These are phyloP conservation scores for Automeris io DNA, from an alignment of 2,888 invertebrate species.

Conservation along the genomic window DNA sequence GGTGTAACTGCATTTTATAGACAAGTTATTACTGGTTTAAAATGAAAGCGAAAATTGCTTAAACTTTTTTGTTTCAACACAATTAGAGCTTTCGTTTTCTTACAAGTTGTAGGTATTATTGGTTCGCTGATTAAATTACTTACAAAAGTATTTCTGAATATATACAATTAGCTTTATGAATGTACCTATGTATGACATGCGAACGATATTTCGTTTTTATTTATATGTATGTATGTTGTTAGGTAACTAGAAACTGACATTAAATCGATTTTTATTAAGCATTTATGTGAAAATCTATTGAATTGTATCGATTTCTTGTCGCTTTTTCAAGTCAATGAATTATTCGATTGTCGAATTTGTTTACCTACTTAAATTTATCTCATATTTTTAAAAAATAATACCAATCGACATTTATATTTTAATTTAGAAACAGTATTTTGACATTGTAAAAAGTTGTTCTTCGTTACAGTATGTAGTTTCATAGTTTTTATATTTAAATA, in stretches of 20 bases:
- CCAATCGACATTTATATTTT: slow-evolving; percentile 48
- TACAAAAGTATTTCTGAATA: slow-evolving; percentile 34
- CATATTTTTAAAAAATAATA: slow-evolving; percentile 49
- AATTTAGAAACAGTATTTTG: slow-evolving; percentile 67
- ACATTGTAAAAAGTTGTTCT: slow-evolving; percentile 54
- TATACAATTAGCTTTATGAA: slow-evolving; percentile 55
- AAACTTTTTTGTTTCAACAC: not conserved
- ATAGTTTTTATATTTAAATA: slow-evolving; percentile 60
- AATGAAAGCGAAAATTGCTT: not conserved
- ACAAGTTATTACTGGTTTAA: not conserved
- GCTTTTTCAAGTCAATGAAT: slow-evolving; percentile 51
- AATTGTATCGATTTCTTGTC: slow-evolving; percentile 41
- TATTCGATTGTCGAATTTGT: slow-evolving; percentile 42
- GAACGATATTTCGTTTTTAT: slow-evolving; percentile 52
- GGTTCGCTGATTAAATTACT: slow-evolving; percentile 39
- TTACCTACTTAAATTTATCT: slow-evolving; percentile 49
- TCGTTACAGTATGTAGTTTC: slow-evolving; percentile 61
- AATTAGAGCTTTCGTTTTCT: not conserved
- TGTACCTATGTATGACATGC: slow-evolving; percentile 53
- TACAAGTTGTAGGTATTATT: too few relatives aligned
- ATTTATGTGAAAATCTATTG: slow-evolving; percentile 39
- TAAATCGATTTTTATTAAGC: slow-evolving; percentile 40
- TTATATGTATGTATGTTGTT: slow-evolving; percentile 52
- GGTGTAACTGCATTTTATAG: not conserved
- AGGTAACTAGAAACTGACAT: slow-evolving; percentile 45